A percentile compares a stretch with the other conserved stretches of the same genome.
These are phyloP conservation scores for Gracilinanus agilis DNA, from an alignment of 2,113 vertebrate species.

Conservation along the genomic window DNA sequence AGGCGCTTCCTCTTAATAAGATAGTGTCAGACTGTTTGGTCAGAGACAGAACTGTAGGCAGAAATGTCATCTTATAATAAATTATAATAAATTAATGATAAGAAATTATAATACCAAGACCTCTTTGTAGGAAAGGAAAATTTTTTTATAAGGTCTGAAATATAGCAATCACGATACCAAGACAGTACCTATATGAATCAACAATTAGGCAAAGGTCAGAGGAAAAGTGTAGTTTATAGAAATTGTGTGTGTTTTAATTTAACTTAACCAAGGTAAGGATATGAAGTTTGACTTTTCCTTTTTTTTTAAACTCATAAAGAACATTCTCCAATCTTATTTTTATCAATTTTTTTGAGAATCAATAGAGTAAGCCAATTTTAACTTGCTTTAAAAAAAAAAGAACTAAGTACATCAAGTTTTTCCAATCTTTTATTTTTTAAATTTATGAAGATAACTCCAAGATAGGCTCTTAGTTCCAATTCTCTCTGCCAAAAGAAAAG, in stretches of 20 bases:
- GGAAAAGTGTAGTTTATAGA: background rate
- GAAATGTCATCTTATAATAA: background rate
- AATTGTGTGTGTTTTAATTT: background rate
- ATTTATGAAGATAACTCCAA: background rate
- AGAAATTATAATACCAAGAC: background rate
- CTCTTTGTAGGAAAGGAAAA: background rate
- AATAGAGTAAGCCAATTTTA: background rate
- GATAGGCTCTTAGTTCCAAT: background rate
- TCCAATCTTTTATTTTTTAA: background rate
- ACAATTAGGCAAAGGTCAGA: conserved; percentile 12
- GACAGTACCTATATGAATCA: background rate
- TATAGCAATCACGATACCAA: accelerated
- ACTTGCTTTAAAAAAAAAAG: conserved; percentile 25
- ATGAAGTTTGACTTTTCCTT: background rate
- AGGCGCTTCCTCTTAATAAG: conserved; percentile 10
- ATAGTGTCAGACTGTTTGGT: background rate
- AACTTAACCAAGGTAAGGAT: conserved; percentile 6
- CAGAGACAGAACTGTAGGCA: background rate
- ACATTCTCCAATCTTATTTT: background rate
- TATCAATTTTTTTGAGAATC: background rate
- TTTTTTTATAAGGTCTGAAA: background rate
- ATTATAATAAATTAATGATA: background rate
- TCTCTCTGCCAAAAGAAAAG: background rate
- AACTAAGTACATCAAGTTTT: background rate
- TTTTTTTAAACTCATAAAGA: background rate